Evolutionary conservation across 2,888 invertebrate genomes (phyloP).

Genomic region (Drosophila subsilvestris): DNA sequence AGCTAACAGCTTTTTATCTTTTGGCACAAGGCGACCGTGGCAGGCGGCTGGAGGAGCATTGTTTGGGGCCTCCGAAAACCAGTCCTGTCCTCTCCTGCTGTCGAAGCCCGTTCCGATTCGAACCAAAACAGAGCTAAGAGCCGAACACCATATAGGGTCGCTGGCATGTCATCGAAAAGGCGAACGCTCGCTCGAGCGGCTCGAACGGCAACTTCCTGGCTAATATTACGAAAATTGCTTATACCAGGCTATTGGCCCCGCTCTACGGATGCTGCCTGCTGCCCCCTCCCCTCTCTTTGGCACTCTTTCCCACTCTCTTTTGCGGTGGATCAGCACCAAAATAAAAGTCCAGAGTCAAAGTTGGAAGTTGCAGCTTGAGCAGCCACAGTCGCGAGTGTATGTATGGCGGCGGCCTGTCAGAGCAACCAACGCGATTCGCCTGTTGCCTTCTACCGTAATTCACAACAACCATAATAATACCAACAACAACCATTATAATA

Average conservation of each 20-base stretch:
- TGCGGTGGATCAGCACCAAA: slow-evolving; percentile 62
- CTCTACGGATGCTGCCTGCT: slow-evolving; percentile 2
- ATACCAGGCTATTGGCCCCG: slow-evolving; percentile 56
- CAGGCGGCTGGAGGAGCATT: slow-evolving; percentile 43
- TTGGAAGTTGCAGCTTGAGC: slow-evolving; percentile 39
- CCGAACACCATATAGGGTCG: slow-evolving; percentile 68
- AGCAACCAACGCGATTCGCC: slow-evolving; percentile 39
- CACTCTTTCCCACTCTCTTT: slow-evolving; percentile 6
- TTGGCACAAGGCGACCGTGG: slow-evolving; percentile 65
- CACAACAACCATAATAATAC: slow-evolving; percentile 59
- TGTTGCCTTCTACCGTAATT: slow-evolving; percentile 77
- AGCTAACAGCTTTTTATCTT: slow-evolving; percentile 81
- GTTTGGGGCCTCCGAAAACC: slow-evolving; percentile 58
- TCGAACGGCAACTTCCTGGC: slow-evolving; percentile 68
- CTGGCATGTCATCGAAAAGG: slow-evolving; percentile 63
- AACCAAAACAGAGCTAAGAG: slow-evolving; percentile 31
- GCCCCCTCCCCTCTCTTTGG: neutral
- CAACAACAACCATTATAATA: slow-evolving; percentile 49
- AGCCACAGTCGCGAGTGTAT: neutral
- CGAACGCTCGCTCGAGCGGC: slow-evolving; percentile 25
- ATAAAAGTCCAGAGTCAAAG: slow-evolving; percentile 37
- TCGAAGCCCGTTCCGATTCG: slow-evolving; percentile 33
- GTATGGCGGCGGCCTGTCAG: slow-evolving; percentile 1
- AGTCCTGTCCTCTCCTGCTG: slow-evolving; percentile 49
- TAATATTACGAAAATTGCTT: slow-evolving; percentile 79